phyloP scores from a whole-genome alignment of 2,797 vertebrate species.

The Smutsia gigantea region DNA sequence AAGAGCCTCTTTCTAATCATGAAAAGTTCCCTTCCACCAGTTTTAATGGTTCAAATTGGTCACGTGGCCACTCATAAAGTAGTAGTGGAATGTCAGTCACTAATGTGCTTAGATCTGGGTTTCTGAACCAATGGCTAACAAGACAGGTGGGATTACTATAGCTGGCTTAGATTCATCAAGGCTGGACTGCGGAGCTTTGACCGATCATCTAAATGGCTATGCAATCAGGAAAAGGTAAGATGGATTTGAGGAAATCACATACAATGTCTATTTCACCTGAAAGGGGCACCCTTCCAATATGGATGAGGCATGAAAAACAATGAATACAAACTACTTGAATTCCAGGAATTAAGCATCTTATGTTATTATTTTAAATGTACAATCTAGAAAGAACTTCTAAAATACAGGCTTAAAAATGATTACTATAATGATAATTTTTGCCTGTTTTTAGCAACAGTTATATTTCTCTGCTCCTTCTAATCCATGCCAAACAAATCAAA shows the following conservation, averaged over 20 bases:
- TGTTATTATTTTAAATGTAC: neutral
- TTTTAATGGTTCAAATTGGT: neutral
- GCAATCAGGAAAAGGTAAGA: neutral
- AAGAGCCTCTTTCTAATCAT: neutral
- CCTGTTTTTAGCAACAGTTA: slow-evolving; percentile 2
- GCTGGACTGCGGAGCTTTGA: neutral
- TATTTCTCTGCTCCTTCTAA: neutral
- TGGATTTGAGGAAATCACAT: neutral
- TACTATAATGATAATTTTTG: neutral
- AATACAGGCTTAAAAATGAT: neutral
- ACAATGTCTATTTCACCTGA: neutral
- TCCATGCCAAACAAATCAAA: slow-evolving; percentile 55
- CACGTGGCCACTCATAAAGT: neutral
- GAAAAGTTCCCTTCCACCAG: neutral
- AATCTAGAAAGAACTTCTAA: neutral
- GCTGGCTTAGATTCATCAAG: neutral
- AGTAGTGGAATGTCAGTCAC: neutral
- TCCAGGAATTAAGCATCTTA: neutral
- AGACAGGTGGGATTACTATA: neutral
- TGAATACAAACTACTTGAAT: neutral
- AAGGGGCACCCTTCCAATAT: neutral
- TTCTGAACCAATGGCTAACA: neutral
- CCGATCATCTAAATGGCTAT: neutral
- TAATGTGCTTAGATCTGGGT: neutral
- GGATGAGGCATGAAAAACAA: neutral